A percentile compares a stretch with the other conserved stretches of the same genome.
Evolutionary conservation across 1,140 invertebrate genomes (phyloP).

Genomic region (Leptopilina clavipes): DNA sequence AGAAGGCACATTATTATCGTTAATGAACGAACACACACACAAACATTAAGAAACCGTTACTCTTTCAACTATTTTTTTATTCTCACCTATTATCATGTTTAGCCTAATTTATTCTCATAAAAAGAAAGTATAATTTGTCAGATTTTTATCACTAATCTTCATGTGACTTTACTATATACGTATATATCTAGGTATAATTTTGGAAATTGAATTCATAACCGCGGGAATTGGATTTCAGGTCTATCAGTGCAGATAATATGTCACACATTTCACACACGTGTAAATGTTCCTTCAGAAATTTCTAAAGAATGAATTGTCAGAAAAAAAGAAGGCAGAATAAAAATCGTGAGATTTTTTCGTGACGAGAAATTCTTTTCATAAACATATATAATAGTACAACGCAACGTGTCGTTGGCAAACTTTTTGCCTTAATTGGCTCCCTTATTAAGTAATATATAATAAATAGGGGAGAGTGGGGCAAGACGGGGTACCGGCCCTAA

Average conservation of each 20-base stretch:
- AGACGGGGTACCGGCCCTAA: too few species aligned
- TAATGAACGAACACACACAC: not conserved
- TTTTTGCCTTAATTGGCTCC: conserved; percentile 11
- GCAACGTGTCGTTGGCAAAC: not conserved
- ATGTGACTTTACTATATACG: too few species aligned
- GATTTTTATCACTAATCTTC: not conserved
- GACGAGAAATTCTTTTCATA: conserved; percentile 1
- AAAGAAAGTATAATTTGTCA: not conserved
- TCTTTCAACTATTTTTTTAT: not conserved
- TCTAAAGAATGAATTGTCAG: not conserved
- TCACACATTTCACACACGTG: not conserved
- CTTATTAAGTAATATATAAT: not conserved
- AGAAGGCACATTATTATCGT: too few species aligned
- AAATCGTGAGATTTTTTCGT: not conserved
- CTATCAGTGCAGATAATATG: not conserved
- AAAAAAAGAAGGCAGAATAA: not conserved
- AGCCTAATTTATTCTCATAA: not conserved
- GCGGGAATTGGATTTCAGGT: conserved; percentile 2
- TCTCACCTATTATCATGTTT: not conserved
- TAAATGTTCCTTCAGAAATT: not conserved
- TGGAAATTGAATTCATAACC: not conserved
- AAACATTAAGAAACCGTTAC: not conserved
- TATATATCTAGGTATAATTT: not conserved
- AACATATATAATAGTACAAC: not conserved
- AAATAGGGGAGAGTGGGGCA: too few species aligned